These are phyloP conservation scores for Melanotaenia boesemani DNA, from an alignment of 2,797 vertebrate genomes.

Conservation along the genomic window DNA sequence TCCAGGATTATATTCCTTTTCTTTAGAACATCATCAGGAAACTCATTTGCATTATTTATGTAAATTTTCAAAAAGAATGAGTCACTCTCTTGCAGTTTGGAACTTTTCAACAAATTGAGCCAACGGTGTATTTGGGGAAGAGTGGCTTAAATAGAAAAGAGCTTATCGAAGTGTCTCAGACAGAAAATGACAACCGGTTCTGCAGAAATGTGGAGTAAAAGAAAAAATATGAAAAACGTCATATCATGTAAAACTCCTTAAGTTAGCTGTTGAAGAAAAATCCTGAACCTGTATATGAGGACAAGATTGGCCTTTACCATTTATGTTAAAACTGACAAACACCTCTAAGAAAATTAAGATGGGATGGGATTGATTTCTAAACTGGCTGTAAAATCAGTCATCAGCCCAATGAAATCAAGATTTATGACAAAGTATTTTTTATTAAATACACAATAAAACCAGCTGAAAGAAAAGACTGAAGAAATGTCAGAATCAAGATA, in stretches of 20 bases:
- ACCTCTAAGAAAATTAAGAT: neutral
- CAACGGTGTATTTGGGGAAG: neutral
- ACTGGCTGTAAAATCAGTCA: neutral
- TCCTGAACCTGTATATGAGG: neutral
- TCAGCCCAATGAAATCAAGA: neutral
- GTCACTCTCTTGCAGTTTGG: neutral
- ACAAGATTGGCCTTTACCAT: neutral
- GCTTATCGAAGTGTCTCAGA: neutral
- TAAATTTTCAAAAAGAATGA: neutral
- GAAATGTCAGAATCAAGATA: neutral
- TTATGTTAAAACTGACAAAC: neutral
- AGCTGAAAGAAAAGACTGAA: neutral
- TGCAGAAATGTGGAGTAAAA: neutral
- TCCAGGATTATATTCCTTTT: neutral
- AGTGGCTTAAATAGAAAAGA: neutral
- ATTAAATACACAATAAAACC: neutral
- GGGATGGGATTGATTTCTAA: neutral
- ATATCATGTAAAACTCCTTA: neutral
- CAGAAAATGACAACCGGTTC: neutral
- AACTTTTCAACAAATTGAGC: neutral
- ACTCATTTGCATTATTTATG: neutral
- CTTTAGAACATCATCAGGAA: neutral
- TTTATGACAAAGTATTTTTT: neutral
- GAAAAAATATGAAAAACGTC: neutral
- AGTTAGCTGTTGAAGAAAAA: neutral